Conservation (phyloP, 2,113 vertebrate genomes). For the Cyanocitta stelleri region DNA sequence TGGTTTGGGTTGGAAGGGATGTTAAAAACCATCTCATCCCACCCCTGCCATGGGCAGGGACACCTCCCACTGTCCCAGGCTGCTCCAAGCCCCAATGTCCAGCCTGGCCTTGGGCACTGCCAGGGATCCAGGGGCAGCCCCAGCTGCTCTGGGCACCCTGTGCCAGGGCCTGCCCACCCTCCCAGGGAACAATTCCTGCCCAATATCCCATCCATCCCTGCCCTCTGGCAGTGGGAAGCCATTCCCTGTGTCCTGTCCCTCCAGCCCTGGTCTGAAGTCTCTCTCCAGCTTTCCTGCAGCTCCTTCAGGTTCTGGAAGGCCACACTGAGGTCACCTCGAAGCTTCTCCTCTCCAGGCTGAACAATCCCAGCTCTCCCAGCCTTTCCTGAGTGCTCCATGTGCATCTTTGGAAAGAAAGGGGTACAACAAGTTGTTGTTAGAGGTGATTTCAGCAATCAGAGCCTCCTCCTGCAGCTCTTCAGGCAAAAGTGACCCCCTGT, state of each 20-base stretch:
- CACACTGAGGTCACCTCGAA: no score
- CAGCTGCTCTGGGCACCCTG: neutral
- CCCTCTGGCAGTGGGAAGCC: neutral
- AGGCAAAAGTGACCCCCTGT: no score
- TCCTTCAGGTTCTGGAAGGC: neutral
- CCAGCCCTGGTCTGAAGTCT: neutral
- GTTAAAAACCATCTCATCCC: rapidly evolving
- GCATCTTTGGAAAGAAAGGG: no score
- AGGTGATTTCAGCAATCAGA: no score
- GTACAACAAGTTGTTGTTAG: no score
- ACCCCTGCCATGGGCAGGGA: neutral
- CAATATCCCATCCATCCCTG: neutral
- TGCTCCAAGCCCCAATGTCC: neutral
- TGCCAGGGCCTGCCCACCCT: neutral
- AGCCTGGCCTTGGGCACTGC: neutral
- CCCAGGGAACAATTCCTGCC: rapidly evolving
- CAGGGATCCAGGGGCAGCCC: neutral
- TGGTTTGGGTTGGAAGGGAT: neutral
- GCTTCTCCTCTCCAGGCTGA: no score
- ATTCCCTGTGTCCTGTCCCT: neutral
- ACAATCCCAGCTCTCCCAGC: no score
- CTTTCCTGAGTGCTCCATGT: no score
- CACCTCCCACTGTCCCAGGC: neutral
- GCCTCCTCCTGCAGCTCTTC: no score
- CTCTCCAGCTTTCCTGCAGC: neutral